Conservation (phyloP, 2,113 vertebrate genomes). For the Garra rufa region DNA sequence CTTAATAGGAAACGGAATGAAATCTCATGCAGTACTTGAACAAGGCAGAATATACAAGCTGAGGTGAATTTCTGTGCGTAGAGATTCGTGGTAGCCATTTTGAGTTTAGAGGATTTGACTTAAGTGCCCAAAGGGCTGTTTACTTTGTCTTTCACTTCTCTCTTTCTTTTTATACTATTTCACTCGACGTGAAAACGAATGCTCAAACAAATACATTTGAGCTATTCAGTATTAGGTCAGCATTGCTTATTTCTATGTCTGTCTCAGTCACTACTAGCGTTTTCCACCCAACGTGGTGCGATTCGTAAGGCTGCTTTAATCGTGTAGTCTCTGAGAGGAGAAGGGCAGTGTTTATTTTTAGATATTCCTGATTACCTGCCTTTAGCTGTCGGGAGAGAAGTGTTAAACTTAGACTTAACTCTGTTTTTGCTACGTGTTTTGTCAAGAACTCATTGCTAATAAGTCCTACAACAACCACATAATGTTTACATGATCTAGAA, state of each 20-base stretch:
- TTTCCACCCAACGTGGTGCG: conserved; percentile 4
- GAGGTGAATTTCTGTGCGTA: background rate
- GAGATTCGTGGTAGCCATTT: conserved; percentile 11
- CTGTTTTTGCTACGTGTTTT: conserved; percentile 64
- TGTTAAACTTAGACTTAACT: conserved; percentile 47
- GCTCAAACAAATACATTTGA: conserved; percentile 19
- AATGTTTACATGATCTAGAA: conserved; percentile 78
- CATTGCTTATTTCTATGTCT: conserved; percentile 19
- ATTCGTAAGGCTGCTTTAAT: conserved; percentile 56
- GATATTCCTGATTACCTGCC: conserved; percentile 64
- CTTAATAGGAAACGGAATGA: background rate
- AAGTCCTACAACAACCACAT: conserved; percentile 58
- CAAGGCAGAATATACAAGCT: background rate
- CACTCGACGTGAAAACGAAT: background rate
- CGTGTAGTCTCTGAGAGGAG: conserved; percentile 61
- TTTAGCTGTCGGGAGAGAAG: conserved; percentile 70
- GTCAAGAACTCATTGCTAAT: conserved; percentile 69
- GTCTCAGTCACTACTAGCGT: background rate
- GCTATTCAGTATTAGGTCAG: conserved; percentile 15
- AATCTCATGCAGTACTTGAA: conserved; percentile 27
- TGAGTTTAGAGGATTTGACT: conserved; percentile 9
- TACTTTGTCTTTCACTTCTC: background rate
- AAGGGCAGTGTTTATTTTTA: conserved; percentile 15
- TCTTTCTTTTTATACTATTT: background rate
- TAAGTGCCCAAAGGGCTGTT: conserved; percentile 26